These are phyloP conservation scores for Mohoua ochrocephala DNA, from an alignment of 2,113 vertebrate species.

Conservation along the genomic window DNA sequence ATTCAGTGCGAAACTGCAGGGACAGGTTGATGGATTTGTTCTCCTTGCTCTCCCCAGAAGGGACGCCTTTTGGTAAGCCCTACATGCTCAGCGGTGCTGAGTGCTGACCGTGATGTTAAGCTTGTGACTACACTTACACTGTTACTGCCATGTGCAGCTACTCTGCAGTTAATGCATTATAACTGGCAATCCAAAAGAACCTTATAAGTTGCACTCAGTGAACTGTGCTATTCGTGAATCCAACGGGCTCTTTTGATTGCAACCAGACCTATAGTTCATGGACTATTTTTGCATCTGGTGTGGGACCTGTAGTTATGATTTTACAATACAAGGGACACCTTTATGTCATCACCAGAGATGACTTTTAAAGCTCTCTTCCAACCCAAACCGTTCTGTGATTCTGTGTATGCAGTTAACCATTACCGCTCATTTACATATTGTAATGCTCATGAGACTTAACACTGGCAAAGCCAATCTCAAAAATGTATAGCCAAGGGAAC, in stretches of 20 bases:
- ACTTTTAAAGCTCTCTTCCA: not conserved
- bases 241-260: not conserved
- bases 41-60: not conserved
- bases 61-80: not conserved
- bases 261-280: not conserved
- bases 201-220: not conserved
- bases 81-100: too few relatives aligned
- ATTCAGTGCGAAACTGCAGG: too few relatives aligned
- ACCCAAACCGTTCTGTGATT: not conserved
- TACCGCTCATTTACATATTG: not conserved
- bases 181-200: not conserved
- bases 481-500: not conserved
- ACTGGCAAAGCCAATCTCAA: not conserved
- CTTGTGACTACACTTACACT: not conserved
- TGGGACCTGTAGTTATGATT: not conserved
- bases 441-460: not conserved
- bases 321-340: not conserved
- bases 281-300: not conserved
- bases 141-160: not conserved
- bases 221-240: not conserved
- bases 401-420: not conserved
- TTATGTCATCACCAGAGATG: not conserved
- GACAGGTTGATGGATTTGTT: not conserved
- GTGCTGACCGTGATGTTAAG: not conserved
- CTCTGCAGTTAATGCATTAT: not conserved